A percentile compares a stretch with the other conserved stretches of the same genome.
These are phyloP conservation scores for Tragelaphus scriptus DNA, from an alignment of 2,113 vertebrate genomes.

Conservation along the genomic window DNA sequence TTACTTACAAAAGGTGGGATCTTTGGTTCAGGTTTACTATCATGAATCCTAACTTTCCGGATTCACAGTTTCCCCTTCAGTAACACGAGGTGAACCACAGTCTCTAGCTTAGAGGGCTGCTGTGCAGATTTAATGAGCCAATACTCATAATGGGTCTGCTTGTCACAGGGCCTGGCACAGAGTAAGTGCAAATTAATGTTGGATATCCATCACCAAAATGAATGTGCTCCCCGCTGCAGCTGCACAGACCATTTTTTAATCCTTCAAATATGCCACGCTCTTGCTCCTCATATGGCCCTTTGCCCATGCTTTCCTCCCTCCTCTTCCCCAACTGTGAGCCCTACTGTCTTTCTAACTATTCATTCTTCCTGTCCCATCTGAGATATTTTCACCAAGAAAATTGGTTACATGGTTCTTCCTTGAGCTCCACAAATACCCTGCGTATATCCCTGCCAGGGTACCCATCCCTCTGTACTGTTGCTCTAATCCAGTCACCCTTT, in stretches of 20 bases:
- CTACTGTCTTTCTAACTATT: not conserved
- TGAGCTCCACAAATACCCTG: not conserved
- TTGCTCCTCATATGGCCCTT: not conserved
- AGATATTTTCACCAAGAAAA: not conserved
- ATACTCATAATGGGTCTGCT: not conserved
- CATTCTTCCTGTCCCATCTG: not conserved
- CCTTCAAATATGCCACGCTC: accelerated
- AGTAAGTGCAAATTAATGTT: not conserved
- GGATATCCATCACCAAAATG: not conserved
- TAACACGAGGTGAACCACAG: not conserved
- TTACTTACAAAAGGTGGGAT: not conserved
- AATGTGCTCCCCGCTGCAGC: not conserved
- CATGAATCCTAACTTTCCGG: not conserved
- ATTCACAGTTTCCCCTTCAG: not conserved
- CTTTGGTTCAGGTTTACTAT: not conserved
- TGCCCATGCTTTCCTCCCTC: not conserved
- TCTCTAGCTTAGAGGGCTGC: not conserved
- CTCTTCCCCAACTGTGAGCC: too few species aligned
- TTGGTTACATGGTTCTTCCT: not conserved
- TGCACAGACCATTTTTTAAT: not conserved
- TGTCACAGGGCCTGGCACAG: not conserved
- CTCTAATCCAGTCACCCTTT: not conserved
- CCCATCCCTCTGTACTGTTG: not conserved
- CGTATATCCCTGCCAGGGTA: not conserved
- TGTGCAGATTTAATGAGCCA: constrained; percentile 19